Percentiles rank a stretch among this genome's conserved stretches.
These are phyloP conservation scores for Ceyx erithaca DNA, from an alignment of 2,797 vertebrate species.

Conservation along the genomic window DNA sequence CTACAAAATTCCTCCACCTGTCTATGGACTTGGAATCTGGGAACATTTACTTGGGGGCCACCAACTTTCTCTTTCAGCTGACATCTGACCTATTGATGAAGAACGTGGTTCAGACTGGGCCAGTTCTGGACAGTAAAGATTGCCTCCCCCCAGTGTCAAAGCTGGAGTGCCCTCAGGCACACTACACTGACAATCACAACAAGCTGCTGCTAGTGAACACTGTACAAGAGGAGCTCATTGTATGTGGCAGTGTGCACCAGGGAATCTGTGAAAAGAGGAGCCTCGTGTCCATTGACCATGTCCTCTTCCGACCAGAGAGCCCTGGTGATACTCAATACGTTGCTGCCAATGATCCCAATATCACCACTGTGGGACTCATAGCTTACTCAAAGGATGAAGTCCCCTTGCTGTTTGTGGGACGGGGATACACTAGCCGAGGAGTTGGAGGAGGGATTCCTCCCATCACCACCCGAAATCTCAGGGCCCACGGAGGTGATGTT, in stretches of 20 bases:
- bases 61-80: conserved; percentile 92
- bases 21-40: conserved; percentile 86
- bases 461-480: conserved; percentile 93
- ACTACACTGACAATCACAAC: conserved; percentile 90
- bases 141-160: conserved; percentile 92
- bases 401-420: conserved; percentile 92
- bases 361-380: conserved; percentile 93
- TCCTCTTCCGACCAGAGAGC: conserved; percentile 88
- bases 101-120: conserved; percentile 84
- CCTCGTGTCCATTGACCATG: conserved; percentile 76
- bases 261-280: conserved; percentile 94
- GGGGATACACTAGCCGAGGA: conserved; percentile 91
- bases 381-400: conserved; percentile 82
- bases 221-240: conserved; percentile 88
- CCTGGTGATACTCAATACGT: conserved; percentile 97
- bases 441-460: conserved; percentile 90
- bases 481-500: conserved; percentile 40
- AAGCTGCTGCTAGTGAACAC: conserved; percentile 92
- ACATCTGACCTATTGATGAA: conserved; percentile 82
- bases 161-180: conserved; percentile 89
- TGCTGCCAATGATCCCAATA: conserved; percentile 93
- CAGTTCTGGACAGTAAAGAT: conserved; percentile 91
- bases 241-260: conserved; percentile 94
- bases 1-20: conserved; percentile 90
- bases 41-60: conserved; percentile 91